Evolutionary conservation across 92 coral and sea anemone species (phyloP).

Genomic region (Montipora capitata): DNA sequence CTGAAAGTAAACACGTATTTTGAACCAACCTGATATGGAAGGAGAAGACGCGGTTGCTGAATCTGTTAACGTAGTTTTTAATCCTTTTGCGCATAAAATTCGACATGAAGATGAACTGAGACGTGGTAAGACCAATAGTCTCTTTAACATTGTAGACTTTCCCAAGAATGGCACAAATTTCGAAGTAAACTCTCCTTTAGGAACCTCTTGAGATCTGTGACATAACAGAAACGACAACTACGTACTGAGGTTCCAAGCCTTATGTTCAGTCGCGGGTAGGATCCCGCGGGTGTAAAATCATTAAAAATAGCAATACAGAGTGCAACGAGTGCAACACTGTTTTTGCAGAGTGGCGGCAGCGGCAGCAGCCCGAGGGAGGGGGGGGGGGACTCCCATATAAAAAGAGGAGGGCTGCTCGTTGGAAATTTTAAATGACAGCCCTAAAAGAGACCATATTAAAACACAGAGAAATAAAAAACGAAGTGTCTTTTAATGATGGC

Average conservation of each 20-base stretch:
- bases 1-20: not conserved
- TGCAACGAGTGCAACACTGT: no score
- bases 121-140: conserved; percentile 18
- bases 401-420: no score
- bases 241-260: conserved; percentile 27
- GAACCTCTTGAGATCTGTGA: not conserved
- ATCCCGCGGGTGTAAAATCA: not conserved
- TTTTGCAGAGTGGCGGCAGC: no score
- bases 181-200: not conserved
- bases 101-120: conserved; percentile 36
- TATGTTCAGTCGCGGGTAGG: not conserved
- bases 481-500: no score
- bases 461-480: no score
- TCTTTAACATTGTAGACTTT: conserved; percentile 13
- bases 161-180: not conserved
- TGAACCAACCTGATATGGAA: not conserved
- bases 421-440: no score
- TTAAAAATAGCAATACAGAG: no score
- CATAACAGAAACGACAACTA: not conserved
- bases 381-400: no score
- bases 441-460: no score
- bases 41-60: conserved; percentile 8
- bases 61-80: conserved; percentile 25
- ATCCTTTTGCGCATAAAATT: conserved; percentile 35
- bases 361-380: no score